Conservation (phyloP, 2,888 invertebrate genomes). For the Melanargia galathea region DNA sequence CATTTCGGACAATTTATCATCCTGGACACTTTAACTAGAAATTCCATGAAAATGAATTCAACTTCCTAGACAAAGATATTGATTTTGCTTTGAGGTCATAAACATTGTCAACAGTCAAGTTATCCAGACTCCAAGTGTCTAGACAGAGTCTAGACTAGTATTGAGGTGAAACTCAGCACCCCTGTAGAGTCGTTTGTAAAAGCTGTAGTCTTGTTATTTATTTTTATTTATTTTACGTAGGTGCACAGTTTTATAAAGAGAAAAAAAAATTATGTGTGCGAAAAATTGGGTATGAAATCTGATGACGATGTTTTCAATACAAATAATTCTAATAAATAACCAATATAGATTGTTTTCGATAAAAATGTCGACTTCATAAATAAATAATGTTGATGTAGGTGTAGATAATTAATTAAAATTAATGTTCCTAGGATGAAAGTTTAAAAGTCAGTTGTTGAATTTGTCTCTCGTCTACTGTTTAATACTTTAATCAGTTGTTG, state of each 20-base stretch:
- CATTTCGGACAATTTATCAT: slow-evolving; percentile 15
- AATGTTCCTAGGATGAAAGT: neutral
- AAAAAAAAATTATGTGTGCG: too few relatives aligned
- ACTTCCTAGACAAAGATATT: slow-evolving; percentile 39
- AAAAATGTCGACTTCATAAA: too few relatives aligned
- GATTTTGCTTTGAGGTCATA: slow-evolving; percentile 46
- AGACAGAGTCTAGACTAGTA: slow-evolving; percentile 72
- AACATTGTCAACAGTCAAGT: slow-evolving; percentile 42
- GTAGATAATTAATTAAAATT: neutral
- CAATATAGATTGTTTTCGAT: too few relatives aligned
- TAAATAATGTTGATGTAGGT: too few relatives aligned
- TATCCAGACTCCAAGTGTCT: slow-evolving; percentile 55
- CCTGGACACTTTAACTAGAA: slow-evolving; percentile 8
- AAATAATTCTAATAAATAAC: too few relatives aligned
- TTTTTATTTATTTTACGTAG: neutral
- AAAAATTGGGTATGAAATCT: too few relatives aligned
- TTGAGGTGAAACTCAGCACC: slow-evolving; percentile 46
- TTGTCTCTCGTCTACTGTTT: neutral
- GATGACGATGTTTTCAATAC: too few relatives aligned
- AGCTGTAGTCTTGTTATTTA: slow-evolving; percentile 4
- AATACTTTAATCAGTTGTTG: too few relatives aligned
- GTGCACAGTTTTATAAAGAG: neutral
- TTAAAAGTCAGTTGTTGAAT: neutral
- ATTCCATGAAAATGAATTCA: slow-evolving; percentile 17
- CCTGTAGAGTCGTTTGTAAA: slow-evolving; percentile 13